These are phyloP conservation scores for Yponomeuta cagnagella DNA, from an alignment of 2,888 invertebrate species.

Conservation along the genomic window DNA sequence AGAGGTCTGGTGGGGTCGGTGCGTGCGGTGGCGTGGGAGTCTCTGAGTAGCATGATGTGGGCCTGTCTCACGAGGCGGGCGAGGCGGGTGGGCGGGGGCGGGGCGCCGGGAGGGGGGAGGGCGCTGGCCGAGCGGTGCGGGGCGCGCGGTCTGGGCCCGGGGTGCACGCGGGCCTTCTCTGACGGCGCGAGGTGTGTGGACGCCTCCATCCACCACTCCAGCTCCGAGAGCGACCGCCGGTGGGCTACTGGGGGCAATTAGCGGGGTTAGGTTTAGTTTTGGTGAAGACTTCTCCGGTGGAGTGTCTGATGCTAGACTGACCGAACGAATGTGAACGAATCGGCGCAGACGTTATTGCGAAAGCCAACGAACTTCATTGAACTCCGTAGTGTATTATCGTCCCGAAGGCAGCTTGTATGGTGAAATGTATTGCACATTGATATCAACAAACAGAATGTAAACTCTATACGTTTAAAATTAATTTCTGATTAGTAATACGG, in stretches of 20 bases:
- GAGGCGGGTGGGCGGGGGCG: constrained; percentile 12
- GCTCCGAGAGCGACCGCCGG: constrained; percentile 85
- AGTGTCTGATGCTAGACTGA: no score
- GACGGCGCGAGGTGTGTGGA: constrained; percentile 73
- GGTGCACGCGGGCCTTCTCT: constrained; percentile 32
- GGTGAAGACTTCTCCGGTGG: no score
- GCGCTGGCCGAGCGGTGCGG: constrained; percentile 33
- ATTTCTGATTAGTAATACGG: no score
- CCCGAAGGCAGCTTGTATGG: no score
- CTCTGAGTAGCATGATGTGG: constrained; percentile 55
- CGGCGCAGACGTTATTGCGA: no score
- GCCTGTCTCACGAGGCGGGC: constrained; percentile 26
- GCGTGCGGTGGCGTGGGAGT: constrained; percentile 81
- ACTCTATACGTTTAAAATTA: no score
- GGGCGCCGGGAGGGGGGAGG: constrained; percentile 18
- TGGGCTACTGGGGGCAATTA: constrained; percentile 68
- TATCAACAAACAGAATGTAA: no score
- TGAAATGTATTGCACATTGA: no score
- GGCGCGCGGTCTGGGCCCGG: constrained; percentile 30
- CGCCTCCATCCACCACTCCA: constrained; percentile 74
- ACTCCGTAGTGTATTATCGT: no score
- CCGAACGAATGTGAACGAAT: no score
- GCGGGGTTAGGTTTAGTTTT: not conserved
- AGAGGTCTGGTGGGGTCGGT: constrained; percentile 83
- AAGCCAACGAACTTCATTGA: no score